phyloP scores from a whole-genome alignment of 2,797 vertebrate genomes.

The Amblyraja radiata region DNA sequence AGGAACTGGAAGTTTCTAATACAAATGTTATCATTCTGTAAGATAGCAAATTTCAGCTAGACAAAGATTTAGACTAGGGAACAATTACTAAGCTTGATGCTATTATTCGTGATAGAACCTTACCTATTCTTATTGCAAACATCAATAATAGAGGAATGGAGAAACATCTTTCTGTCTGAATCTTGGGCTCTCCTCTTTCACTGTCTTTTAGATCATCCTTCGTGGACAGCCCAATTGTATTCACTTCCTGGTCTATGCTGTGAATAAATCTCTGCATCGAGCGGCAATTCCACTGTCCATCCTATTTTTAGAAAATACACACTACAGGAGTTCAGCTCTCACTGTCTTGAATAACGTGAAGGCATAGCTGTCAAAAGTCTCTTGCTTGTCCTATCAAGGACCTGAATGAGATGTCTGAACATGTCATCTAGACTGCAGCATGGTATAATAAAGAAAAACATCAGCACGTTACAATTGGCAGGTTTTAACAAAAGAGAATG shows the following conservation, averaged over 20 bases:
- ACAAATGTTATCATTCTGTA: not conserved
- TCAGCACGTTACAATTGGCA: not conserved
- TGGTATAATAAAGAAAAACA: not conserved
- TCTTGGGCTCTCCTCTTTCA: not conserved
- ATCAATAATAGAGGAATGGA: not conserved
- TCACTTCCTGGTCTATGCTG: not conserved
- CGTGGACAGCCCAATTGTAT: not conserved
- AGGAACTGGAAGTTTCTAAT: not conserved
- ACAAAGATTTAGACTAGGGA: not conserved
- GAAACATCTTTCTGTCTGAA: not conserved
- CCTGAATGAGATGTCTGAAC: not conserved
- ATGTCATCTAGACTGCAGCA: not conserved
- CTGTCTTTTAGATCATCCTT: not conserved
- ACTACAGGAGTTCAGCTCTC: not conserved
- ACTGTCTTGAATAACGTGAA: not conserved
- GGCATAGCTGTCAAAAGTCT: not conserved
- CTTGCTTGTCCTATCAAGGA: not conserved
- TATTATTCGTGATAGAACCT: not conserved
- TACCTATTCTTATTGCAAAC: constrained; percentile 10
- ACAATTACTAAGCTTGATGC: not conserved
- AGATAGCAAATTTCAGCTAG: not conserved
- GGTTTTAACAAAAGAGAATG: not conserved
- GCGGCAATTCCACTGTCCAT: not conserved
- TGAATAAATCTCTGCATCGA: not conserved
- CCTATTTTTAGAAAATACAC: not conserved